A percentile compares a stretch with the other conserved stretches of the same genome.
Evolutionary conservation across 2,797 vertebrate species (phyloP).

Genomic region (Hozukius guyotensis): DNA sequence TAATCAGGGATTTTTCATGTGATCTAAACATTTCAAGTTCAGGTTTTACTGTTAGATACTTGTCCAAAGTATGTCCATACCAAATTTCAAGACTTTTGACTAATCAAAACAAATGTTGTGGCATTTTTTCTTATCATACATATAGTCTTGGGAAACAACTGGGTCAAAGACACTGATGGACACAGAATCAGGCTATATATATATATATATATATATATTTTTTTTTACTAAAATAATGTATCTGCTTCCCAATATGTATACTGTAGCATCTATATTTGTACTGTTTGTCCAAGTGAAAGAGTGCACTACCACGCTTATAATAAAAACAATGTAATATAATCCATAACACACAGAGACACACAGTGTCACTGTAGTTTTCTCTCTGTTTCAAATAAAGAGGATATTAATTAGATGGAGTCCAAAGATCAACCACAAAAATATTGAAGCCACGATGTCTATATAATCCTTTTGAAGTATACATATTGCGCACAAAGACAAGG

Average conservation of each 20-base stretch:
- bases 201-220: not conserved
- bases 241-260: not conserved
- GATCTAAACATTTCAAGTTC: no score
- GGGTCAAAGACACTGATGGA: no score
- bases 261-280: not conserved
- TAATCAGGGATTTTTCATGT: no score
- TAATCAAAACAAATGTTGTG: no score
- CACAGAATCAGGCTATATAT: not conserved
- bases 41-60: no score
- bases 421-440: not conserved
- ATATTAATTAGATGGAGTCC: not conserved
- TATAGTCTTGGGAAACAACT: no score
- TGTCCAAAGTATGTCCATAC: no score
- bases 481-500: not conserved
- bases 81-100: no score
- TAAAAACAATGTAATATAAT: no score
- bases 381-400: not conserved
- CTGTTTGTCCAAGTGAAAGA: not conserved
- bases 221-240: not conserved
- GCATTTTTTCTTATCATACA: no score
- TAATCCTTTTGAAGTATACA: not conserved
- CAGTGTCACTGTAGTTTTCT: not conserved
- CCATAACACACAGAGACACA: not conserved
- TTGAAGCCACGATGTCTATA: not conserved
- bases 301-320: not conserved